phyloP scores from a whole-genome alignment of 2,797 vertebrate species.

The Heterohyrax brucei region DNA sequence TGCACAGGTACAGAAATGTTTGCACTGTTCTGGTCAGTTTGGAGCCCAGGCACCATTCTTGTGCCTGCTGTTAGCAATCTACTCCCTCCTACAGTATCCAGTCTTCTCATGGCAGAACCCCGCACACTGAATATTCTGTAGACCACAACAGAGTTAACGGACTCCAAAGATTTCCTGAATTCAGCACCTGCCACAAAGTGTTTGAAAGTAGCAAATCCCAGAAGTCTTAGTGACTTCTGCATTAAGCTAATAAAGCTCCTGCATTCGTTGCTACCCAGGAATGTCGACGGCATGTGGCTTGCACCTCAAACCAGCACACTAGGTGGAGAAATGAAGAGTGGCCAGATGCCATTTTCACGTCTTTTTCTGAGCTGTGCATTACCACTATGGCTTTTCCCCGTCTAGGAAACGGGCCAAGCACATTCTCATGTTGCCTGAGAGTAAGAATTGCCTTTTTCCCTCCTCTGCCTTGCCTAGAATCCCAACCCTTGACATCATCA shows the following conservation, averaged over 20 bases:
- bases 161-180: slow-evolving; percentile 69
- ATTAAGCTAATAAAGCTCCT: slow-evolving; percentile 33
- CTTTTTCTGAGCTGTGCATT: slow-evolving; percentile 1
- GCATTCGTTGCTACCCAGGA: not conserved
- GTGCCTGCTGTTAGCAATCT: not conserved
- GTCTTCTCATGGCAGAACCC: slow-evolving; percentile 51
- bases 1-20: not conserved
- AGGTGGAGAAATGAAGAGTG: not conserved
- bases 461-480: not conserved
- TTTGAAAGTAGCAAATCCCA: slow-evolving; percentile 34
- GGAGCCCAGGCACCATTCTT: not conserved
- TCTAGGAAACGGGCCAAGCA: slow-evolving; percentile 56
- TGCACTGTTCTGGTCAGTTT: not conserved
- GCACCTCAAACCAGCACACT: slow-evolving; percentile 43
- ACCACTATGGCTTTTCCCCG: not conserved
- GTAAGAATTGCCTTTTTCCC: no score
- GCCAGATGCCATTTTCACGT: not conserved
- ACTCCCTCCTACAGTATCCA: slow-evolving; percentile 5
- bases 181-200: slow-evolving; percentile 52
- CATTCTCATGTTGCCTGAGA: not conserved
- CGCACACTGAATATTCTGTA: slow-evolving; percentile 68
- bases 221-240: slow-evolving; percentile 1
- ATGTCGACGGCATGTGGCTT: slow-evolving; percentile 1
- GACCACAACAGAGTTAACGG: slow-evolving; percentile 38
- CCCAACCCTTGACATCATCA: not conserved